phyloP scores from a whole-genome alignment of 1,140 invertebrate genomes.

The Neotoxoptera formosana region DNA sequence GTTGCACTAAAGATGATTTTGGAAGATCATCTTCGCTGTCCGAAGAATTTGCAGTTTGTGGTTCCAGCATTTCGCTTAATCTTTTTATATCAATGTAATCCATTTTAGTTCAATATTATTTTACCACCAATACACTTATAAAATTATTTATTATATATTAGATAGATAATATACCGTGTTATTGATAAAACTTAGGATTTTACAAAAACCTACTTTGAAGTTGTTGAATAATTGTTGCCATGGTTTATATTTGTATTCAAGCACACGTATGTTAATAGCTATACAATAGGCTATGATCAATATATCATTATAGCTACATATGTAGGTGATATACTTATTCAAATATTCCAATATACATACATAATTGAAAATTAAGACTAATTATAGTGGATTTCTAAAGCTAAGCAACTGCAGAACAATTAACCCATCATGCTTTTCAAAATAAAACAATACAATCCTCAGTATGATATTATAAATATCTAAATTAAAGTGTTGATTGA shows the following conservation, averaged over 20 bases:
- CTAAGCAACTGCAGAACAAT: too few relatives aligned
- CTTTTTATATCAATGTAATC: slow-evolving; percentile 41
- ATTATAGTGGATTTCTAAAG: too few relatives aligned
- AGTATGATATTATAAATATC: too few relatives aligned
- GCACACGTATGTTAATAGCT: background rate
- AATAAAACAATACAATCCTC: too few relatives aligned
- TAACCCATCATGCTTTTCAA: too few relatives aligned
- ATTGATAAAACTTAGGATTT: background rate
- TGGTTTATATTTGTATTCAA: background rate
- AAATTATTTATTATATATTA: background rate
- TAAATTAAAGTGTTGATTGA: too few relatives aligned
- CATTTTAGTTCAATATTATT: background rate
- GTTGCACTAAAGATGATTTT: background rate
- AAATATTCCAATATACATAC: too few relatives aligned
- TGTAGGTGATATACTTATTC: too few relatives aligned
- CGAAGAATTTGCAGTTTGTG: slow-evolving; percentile 20
- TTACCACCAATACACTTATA: background rate
- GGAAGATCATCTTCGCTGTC: slow-evolving; percentile 53
- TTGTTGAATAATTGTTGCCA: background rate
- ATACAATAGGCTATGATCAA: too few relatives aligned
- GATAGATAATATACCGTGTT: background rate
- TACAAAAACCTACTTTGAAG: background rate
- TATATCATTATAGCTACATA: too few relatives aligned
- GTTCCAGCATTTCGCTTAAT: slow-evolving; percentile 29
- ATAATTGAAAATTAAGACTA: too few relatives aligned